These are phyloP conservation scores for Heterodera filipjevi DNA, from an alignment of 2,888 invertebrate genomes.

Conservation along the genomic window DNA sequence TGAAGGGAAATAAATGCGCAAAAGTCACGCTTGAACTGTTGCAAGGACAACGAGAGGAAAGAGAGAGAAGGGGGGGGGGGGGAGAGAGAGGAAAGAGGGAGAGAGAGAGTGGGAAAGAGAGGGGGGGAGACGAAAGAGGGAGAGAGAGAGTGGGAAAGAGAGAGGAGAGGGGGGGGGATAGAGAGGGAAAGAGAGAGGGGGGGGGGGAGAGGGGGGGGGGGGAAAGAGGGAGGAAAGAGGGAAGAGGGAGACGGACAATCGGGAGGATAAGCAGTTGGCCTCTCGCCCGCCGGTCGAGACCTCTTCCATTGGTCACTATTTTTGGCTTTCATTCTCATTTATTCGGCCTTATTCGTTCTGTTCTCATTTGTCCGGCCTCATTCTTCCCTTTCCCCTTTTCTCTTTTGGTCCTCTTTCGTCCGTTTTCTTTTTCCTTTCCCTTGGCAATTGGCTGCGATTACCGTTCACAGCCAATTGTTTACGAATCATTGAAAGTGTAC, in stretches of 20 bases:
- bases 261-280: neutral
- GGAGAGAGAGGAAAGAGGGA: too few relatives aligned
- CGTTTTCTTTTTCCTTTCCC: neutral
- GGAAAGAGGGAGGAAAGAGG: neutral
- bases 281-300: too few relatives aligned
- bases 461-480: neutral
- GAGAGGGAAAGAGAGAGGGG: neutral
- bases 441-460: neutral
- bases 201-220: neutral
- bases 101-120: too few relatives aligned
- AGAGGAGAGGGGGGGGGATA: neutral
- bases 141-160: neutral
- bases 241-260: neutral
- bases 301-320: neutral
- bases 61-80: neutral
- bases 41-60: neutral
- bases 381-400: neutral
- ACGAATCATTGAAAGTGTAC: too few relatives aligned
- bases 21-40: constrained; percentile 1
- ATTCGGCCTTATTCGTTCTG: neutral
- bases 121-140: neutral
- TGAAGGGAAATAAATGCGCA: constrained; percentile 3
- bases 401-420: neutral
- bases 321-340: neutral
- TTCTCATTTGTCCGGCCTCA: neutral